Conservation (phyloP, 2,113 vertebrate genomes). For the Cheilinus undulatus region DNA sequence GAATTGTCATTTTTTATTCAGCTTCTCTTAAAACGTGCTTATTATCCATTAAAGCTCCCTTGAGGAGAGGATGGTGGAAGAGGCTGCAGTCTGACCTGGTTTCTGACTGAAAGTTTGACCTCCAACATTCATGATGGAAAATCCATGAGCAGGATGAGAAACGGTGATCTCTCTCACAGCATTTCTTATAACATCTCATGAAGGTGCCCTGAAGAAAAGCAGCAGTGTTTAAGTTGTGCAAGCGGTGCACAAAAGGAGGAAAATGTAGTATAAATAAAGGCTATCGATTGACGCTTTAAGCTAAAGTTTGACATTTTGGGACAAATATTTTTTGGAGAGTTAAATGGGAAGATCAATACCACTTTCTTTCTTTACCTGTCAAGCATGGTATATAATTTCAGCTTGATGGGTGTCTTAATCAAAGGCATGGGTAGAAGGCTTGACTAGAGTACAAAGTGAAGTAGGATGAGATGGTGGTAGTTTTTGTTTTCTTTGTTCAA, state of each 20-base stretch:
- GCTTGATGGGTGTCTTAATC: neutral
- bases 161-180: constrained; percentile 1
- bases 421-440: neutral
- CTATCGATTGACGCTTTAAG: neutral
- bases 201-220: constrained; percentile 39
- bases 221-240: neutral
- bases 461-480: neutral
- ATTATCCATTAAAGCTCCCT: constrained; percentile 2
- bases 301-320: neutral
- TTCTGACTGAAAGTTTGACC: constrained; percentile 8
- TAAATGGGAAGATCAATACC: neutral
- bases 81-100: neutral
- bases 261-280: neutral
- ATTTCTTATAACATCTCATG: neutral
- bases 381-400: too few relatives aligned
- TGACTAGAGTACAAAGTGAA: neutral
- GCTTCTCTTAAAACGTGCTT: constrained; percentile 10
- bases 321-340: neutral
- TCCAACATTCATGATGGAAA: constrained; percentile 11
- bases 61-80: neutral
- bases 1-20: constrained; percentile 19
- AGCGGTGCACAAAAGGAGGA: neutral
- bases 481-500: neutral
- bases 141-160: constrained; percentile 12
- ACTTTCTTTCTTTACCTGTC: neutral